phyloP scores from a whole-genome alignment of 1,140 invertebrate genomes.

The Laupala kohalensis region DNA sequence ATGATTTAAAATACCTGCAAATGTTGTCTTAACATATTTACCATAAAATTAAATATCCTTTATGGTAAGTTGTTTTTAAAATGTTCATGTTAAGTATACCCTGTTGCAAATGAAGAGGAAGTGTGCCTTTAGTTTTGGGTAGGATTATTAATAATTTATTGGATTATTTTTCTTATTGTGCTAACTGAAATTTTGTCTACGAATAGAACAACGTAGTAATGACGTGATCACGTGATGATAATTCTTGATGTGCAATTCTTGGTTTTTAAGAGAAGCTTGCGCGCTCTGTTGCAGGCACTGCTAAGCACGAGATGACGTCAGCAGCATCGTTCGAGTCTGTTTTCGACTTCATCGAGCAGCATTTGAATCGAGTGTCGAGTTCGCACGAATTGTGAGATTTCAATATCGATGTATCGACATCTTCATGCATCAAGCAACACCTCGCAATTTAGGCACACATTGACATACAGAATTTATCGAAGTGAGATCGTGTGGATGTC shows the following conservation, averaged over 20 bases:
- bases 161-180: not conserved
- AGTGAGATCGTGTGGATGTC: too few relatives aligned
- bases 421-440: too few relatives aligned
- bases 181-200: not conserved
- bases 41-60: not conserved
- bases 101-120: not conserved
- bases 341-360: slow-evolving; percentile 35
- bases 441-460: too few relatives aligned
- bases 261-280: not conserved
- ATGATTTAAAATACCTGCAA: too few relatives aligned
- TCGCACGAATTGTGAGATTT: slow-evolving; percentile 4
- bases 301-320: slow-evolving; percentile 39
- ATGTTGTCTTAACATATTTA: too few relatives aligned
- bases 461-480: too few relatives aligned
- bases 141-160: too few relatives aligned
- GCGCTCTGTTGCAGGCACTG: slow-evolving; percentile 26
- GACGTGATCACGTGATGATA: not conserved
- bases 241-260: not conserved
- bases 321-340: slow-evolving; percentile 36
- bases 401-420: too few relatives aligned
- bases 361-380: slow-evolving; percentile 18
- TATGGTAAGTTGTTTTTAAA: not conserved
- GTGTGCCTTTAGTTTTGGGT: too few relatives aligned
- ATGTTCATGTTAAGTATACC: not conserved
- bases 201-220: not conserved